Conservation (phyloP, 2,113 vertebrate genomes). For the Geococcyx californianus region DNA sequence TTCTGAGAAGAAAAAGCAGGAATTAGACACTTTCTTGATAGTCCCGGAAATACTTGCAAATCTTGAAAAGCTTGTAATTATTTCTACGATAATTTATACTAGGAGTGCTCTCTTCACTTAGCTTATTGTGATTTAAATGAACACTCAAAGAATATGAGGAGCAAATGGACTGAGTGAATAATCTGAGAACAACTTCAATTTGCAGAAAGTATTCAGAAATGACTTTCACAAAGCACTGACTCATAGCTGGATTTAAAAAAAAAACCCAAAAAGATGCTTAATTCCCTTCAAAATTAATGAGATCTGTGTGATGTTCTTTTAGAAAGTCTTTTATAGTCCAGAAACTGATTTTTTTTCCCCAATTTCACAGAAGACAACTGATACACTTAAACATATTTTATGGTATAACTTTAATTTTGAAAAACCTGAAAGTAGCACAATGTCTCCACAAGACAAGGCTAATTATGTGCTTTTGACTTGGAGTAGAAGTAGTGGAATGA, state of each 20-base stretch:
- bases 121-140: not conserved
- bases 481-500: not conserved
- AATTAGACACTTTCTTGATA: not conserved
- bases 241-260: not conserved
- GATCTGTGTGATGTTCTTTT: not conserved
- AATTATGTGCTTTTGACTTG: not conserved
- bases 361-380: not conserved
- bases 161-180: not conserved
- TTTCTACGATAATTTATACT: not conserved
- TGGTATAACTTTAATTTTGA: not conserved
- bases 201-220: not conserved
- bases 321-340: not conserved
- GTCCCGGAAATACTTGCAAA: not conserved
- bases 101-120: not conserved
- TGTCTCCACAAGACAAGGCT: not conserved
- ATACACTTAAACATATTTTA: not conserved
- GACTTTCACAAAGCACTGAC: slow-evolving; percentile 23
- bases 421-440: not conserved
- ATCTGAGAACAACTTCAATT: not conserved
- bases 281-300: slow-evolving; percentile 4
- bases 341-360: not conserved
- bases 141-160: not conserved
- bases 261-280: not conserved
- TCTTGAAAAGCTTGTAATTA: not conserved
- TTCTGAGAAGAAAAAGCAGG: not conserved